Conservation (phyloP, 2,888 invertebrate genomes). For the Campoplex capitator region DNA sequence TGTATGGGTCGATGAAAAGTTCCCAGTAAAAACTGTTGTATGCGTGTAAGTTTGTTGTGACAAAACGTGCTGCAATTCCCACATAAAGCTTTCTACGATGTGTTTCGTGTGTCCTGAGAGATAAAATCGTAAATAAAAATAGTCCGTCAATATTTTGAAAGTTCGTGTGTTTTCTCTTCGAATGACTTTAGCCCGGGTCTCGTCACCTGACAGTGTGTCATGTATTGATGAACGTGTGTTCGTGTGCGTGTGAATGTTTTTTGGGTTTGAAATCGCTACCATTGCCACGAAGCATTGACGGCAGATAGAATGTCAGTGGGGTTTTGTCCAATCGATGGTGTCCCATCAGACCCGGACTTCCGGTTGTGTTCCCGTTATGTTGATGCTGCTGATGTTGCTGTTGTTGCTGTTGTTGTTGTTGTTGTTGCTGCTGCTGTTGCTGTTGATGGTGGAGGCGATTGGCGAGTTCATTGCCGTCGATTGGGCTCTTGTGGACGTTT, state of each 20-base stretch:
- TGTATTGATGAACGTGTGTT: not conserved
- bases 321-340: conserved; percentile 80
- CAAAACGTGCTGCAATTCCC: conserved; percentile 34
- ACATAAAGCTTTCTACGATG: conserved; percentile 14
- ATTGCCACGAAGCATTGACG: conserved; percentile 82
- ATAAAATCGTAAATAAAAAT: not conserved
- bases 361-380: conserved; percentile 72
- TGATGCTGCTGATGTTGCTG: conserved; percentile 71
- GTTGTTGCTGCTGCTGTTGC: conserved; percentile 68
- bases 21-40: not conserved
- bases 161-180: conserved; percentile 17
- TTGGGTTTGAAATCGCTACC: conserved; percentile 77
- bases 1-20: not conserved
- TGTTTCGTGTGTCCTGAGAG: not conserved
- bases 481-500: conserved; percentile 75
- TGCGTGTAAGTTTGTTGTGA: not conserved
- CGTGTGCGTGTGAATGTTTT: conserved; percentile 34
- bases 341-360: conserved; percentile 77
- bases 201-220: not conserved
- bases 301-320: conserved; percentile 81
- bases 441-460: conserved; percentile 71
- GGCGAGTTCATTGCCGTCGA: conserved; percentile 73
- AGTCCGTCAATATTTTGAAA: not conserved
- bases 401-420: conserved; percentile 48
- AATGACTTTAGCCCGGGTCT: not conserved